Conservation (phyloP, 2,888 invertebrate species). For the Branchinecta sandiegonensis region DNA sequence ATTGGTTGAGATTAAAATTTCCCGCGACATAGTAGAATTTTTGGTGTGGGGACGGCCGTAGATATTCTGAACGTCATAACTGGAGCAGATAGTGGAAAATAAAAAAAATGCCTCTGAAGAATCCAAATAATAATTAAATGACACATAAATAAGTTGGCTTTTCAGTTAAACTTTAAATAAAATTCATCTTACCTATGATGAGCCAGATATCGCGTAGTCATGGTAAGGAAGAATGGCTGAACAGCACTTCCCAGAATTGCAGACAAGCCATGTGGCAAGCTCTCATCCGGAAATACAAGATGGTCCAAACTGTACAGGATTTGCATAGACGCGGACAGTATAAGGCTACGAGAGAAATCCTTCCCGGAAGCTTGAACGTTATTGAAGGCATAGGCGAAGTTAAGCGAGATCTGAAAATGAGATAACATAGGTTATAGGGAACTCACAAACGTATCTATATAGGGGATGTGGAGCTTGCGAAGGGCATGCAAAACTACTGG, state of each 20-base stretch:
- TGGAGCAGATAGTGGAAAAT: too few relatives aligned
- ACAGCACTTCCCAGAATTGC: background rate
- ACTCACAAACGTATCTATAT: too few relatives aligned
- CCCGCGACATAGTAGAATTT: too few relatives aligned
- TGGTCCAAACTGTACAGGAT: slow-evolving; percentile 5
- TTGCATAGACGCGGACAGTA: background rate
- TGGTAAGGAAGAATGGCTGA: background rate
- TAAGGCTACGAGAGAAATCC: background rate
- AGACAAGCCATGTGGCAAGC: background rate
- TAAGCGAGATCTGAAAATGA: background rate
- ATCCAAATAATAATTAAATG: too few relatives aligned
- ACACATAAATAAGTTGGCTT: too few relatives aligned
- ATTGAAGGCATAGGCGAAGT: background rate
- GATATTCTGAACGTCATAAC: too few relatives aligned
- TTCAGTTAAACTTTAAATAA: too few relatives aligned
- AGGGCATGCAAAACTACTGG: slow-evolving; percentile 16
- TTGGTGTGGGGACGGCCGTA: too few relatives aligned
- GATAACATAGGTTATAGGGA: too few relatives aligned
- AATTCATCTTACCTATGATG: background rate
- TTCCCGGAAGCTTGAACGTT: background rate
- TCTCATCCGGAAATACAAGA: background rate
- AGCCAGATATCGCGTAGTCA: background rate
- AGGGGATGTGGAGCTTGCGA: too few relatives aligned
- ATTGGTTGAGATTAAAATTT: too few relatives aligned
- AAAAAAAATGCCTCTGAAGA: too few relatives aligned